Base-by-base conservation (phyloP, 1,140 invertebrate genomes). In the Zaprionus taronus region DNA sequence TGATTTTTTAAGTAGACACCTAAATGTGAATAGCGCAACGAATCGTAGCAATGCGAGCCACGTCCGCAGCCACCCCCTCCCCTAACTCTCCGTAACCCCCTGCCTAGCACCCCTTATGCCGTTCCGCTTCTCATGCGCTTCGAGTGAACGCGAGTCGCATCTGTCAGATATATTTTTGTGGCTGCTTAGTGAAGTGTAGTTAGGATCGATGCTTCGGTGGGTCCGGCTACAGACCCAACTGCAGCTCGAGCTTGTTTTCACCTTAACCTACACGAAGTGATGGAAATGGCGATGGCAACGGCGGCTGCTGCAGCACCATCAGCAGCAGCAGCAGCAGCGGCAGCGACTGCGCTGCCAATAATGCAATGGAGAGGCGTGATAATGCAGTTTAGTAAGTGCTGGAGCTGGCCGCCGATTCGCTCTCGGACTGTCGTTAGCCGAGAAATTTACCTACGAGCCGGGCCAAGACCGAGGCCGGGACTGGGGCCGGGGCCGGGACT, bases 1-100 rank as follows among this genome's bases (percentile, higher is more conserved):
- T 78, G 85, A 79, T 90, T 89, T 87, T 78, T 90, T 89, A 89
- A 89, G 84, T 89, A 90, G 84, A 89, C 84, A 89, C 84, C 85
- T 90, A 89, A 87, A 90, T 90, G 84, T 90, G 84, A 89, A 90
- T 90, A 89, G 84, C 84, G 85, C 85, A 90, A 70, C 84, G 85
- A 89, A 89, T 89, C 85, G 81, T 84, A 89, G 83, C 74, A 80
- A 77, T 77, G 74, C 74, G 62, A 77, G 51, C 74, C 67, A 76
- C 73, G 75, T 73, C 51, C 57, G 41, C 69, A 60, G 15, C 31
- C 62, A 2, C 24, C 47, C n/a, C 15, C 11, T 31, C 20, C 20
- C 20, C n/a, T 38, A 9, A 0, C 28, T 38, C 20, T 2, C 28
- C 20, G 44, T 34, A 34, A 11, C 31, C 31, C 31, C 31, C 31